Percentiles rank a stretch among this genome's conserved stretches.
These are phyloP conservation scores for Mirounga angustirostris DNA, from an alignment of 2,113 vertebrate species.

Conservation along the genomic window DNA sequence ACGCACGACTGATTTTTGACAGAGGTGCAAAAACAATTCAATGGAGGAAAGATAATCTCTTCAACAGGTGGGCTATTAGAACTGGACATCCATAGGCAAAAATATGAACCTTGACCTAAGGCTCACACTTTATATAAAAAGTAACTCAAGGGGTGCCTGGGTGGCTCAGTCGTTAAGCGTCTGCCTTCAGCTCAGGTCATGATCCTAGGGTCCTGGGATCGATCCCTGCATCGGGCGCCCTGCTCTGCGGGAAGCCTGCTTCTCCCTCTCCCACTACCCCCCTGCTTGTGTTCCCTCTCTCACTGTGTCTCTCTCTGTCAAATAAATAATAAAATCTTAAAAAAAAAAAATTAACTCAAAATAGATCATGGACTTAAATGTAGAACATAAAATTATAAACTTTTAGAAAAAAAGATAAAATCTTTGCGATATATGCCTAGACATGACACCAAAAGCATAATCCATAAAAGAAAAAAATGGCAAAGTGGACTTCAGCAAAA, in stretches of 20 bases:
- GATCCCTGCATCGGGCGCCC: too few species aligned
- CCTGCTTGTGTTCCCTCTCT: too few species aligned
- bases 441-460: background rate
- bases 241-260: too few species aligned
- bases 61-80: background rate
- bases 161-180: too few species aligned
- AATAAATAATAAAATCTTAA: background rate
- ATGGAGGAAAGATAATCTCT: background rate
- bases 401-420: background rate
- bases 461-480: background rate
- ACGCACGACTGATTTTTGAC: background rate
- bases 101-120: background rate
- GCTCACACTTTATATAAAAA: background rate
- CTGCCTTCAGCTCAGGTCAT: too few species aligned
- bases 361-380: background rate
- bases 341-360: conserved; percentile 9
- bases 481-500: background rate
- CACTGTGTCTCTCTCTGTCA: too few species aligned
- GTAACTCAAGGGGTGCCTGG: background rate
- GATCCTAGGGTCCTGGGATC: too few species aligned
- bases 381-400: background rate
- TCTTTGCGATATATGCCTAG: background rate
- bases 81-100: background rate
- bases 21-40: background rate
- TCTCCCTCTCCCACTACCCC: too few species aligned